Base-by-base conservation (phyloP, 2,888 invertebrate species). In the Tenthredo distinguenda region DNA sequence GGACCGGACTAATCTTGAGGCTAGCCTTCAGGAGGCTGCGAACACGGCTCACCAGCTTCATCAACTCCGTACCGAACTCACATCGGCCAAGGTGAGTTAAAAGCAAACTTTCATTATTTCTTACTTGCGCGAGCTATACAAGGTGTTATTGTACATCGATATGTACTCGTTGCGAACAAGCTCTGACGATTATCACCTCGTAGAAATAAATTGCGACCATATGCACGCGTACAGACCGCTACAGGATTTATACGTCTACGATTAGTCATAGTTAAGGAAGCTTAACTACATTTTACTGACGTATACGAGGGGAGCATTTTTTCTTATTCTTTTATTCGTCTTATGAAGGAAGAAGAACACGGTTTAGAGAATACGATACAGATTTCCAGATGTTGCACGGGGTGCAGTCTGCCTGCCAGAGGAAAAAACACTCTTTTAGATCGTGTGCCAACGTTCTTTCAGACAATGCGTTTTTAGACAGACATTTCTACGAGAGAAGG, bases 1-100 rank as follows among this genome's bases (percentile, higher is more conserved):
- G 85, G 97, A 97, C 93, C 95, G 97, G 88, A 95, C 95, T 65
- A 95, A 96, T 89, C 93, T 97, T 89, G 97, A 97, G 95, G 96
- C 97, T 90, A 91, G 88, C 31, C 88, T 92, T 1, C 89, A 89
- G 4, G 92, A 92, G 58, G 90, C 89, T 4, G 88, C 89, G 18
- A 87, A 86, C 83, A 91, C 92, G 50, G 87, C 89, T 71, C 90
- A 91, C 77, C 89, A 88, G 84, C 89, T 92, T 85, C 92, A 92
- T 77, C 92, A 93, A 86, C 89, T 94, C 55, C 91, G 91, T 10
- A 87, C 88, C 65, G 94, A 94, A 88, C 89, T 94, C 37, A 88
- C 91, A 15, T 89, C 91, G 85, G 88, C 94, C 71, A 94, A 94
- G 93, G 94, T 94, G 86, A 83, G 83, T 83, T 68, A 21, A 31